phyloP scores from a whole-genome alignment of 1,140 invertebrate species.

The Bombus soroeensis region DNA sequence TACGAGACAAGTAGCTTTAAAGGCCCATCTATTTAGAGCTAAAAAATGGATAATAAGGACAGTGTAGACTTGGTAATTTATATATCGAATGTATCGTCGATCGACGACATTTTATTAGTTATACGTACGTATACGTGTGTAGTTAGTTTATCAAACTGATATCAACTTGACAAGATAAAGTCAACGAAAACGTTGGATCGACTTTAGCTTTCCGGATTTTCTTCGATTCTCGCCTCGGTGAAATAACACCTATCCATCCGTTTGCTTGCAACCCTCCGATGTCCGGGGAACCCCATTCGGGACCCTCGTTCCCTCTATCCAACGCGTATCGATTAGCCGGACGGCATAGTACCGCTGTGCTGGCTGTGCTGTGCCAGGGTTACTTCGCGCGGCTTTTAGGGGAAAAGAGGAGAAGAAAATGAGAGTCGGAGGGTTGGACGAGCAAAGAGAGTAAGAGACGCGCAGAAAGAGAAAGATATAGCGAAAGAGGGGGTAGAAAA shows the following conservation, averaged over 20 bases:
- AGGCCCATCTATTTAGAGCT: not conserved
- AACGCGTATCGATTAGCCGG: conserved; percentile 64
- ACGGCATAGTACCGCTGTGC: conserved; percentile 45
- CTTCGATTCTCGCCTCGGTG: conserved; percentile 21
- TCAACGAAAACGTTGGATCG: not conserved
- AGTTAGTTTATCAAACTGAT: not conserved
- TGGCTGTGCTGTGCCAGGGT: conserved; percentile 42
- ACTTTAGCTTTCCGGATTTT: not conserved
- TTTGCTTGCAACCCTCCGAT: conserved; percentile 46
- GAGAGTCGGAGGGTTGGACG: conserved; percentile 25
- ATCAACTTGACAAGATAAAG: not conserved
- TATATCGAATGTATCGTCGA: not conserved
- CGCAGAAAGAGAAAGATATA: not conserved
- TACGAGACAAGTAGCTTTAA: not conserved
- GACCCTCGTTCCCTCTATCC: conserved; percentile 53
- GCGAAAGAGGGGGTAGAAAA: not conserved
- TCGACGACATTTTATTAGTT: not conserved
- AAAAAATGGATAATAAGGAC: not conserved
- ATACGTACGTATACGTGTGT: no score
- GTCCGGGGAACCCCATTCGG: conserved; percentile 30
- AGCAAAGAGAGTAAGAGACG: conserved; percentile 24
- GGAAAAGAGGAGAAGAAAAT: conserved; percentile 48
- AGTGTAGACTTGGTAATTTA: no score
- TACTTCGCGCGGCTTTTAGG: conserved; percentile 47
- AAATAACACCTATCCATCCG: conserved; percentile 65